Conservation (phyloP, 2,797 vertebrate species). For the Danionella dracula region DNA sequence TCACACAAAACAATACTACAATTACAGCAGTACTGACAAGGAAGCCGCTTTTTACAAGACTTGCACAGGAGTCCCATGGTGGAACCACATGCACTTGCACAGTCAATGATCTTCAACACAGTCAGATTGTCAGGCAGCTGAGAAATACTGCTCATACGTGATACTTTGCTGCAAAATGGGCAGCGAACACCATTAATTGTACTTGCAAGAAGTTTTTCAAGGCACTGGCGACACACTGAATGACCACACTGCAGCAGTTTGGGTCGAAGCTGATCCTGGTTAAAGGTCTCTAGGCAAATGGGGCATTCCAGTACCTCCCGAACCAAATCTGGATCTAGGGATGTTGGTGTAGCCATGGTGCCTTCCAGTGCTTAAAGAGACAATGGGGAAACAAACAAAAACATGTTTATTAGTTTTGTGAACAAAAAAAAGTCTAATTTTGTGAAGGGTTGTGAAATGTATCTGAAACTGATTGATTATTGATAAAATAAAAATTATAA, state of each 20-base stretch:
- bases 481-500: too few relatives aligned
- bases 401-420: neutral
- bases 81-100: slow-evolving; percentile 75
- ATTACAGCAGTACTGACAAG: slow-evolving; percentile 83
- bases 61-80: slow-evolving; percentile 86
- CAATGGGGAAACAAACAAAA: slow-evolving; percentile 5
- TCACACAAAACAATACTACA: slow-evolving; percentile 83
- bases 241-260: slow-evolving; percentile 95
- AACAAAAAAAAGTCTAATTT: too few relatives aligned
- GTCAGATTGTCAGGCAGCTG: slow-evolving; percentile 94
- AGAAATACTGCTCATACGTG: slow-evolving; percentile 83
- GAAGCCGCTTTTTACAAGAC: slow-evolving; percentile 81
- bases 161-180: slow-evolving; percentile 94
- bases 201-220: slow-evolving; percentile 90
- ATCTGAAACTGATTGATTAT: too few relatives aligned
- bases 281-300: slow-evolving; percentile 96
- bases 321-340: slow-evolving; percentile 87
- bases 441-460: too few relatives aligned
- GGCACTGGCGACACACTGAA: slow-evolving; percentile 89
- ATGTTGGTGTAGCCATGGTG: slow-evolving; percentile 75
- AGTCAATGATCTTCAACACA: slow-evolving; percentile 92
- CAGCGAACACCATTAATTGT: slow-evolving; percentile 95
- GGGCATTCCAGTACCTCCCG: slow-evolving; percentile 95
- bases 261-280: slow-evolving; percentile 84
- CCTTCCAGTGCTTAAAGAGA: slow-evolving; percentile 17